phyloP scores from a whole-genome alignment of 2,797 vertebrate species.

The Siniperca undulata region DNA sequence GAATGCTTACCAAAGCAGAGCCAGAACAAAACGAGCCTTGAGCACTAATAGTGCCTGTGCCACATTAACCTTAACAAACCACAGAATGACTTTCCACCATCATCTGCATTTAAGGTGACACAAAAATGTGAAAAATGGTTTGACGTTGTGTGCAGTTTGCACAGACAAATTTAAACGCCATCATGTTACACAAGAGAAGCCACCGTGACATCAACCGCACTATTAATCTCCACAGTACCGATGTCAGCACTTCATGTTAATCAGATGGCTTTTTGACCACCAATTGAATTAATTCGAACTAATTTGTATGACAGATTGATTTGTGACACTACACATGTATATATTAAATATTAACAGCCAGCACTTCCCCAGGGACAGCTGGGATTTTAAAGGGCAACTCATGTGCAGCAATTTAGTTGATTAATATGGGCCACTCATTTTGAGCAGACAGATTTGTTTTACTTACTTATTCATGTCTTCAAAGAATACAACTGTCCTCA shows the following conservation, averaged over 20 bases:
- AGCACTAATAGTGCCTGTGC: constrained; percentile 20
- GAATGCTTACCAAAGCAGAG: constrained; percentile 65
- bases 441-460: constrained; percentile 74
- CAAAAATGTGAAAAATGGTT: constrained; percentile 30
- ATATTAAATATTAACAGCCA: constrained; percentile 86
- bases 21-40: constrained; percentile 48
- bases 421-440: constrained; percentile 80
- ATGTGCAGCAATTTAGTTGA: constrained; percentile 80
- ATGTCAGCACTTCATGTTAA: constrained; percentile 73
- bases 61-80: constrained; percentile 46
- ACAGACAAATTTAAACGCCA: constrained; percentile 21
- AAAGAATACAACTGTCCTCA: constrained; percentile 39
- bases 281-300: constrained; percentile 83
- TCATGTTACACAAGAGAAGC: constrained; percentile 18
- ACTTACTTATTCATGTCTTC: constrained; percentile 72
- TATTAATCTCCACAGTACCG: constrained; percentile 56
- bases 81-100: constrained; percentile 36
- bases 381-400: constrained; percentile 85
- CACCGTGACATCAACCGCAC: constrained; percentile 25
- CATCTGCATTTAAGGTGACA: constrained; percentile 37
- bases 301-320: constrained; percentile 85
- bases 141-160: constrained; percentile 6
- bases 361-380: constrained; percentile 79
- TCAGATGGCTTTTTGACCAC: constrained; percentile 79
- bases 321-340: constrained; percentile 81